A percentile compares a stretch with the other conserved stretches of the same genome.
These are phyloP conservation scores for Apis dorsata DNA, from an alignment of 1,140 invertebrate species.

Conservation along the genomic window DNA sequence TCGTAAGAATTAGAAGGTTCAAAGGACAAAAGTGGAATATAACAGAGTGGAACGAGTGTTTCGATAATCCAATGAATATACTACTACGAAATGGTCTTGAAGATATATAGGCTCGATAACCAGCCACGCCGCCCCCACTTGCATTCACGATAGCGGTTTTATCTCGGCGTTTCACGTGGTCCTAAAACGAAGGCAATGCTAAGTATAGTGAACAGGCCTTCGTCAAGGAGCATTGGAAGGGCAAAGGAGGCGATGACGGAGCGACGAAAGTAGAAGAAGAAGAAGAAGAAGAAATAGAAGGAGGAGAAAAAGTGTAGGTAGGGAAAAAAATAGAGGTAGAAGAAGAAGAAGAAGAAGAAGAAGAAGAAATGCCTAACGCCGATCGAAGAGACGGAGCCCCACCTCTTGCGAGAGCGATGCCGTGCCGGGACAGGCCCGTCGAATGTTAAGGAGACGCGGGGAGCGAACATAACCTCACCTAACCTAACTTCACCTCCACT, in stretches of 20 bases:
- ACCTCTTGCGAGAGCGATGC: slow-evolving; percentile 66
- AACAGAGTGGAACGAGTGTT: neutral
- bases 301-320: slow-evolving; percentile 34
- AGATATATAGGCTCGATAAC: slow-evolving; percentile 13
- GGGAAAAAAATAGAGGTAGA: slow-evolving; percentile 28
- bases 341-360: slow-evolving; percentile 44
- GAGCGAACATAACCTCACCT: slow-evolving; percentile 70
- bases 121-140: neutral
- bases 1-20: neutral
- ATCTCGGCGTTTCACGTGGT: slow-evolving; percentile 30
- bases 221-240: slow-evolving; percentile 24
- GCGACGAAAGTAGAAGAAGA: slow-evolving; percentile 34
- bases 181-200: slow-evolving; percentile 47
- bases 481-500: slow-evolving; percentile 69
- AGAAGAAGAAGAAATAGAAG: slow-evolving; percentile 10
- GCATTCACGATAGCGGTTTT: slow-evolving; percentile 31
- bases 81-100: neutral
- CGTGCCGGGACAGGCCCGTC: slow-evolving; percentile 74
- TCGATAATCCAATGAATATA: neutral
- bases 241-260: slow-evolving; percentile 37
- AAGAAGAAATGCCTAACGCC: slow-evolving; percentile 66
- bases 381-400: slow-evolving; percentile 72
- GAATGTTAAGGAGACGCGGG: slow-evolving; percentile 74
- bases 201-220: slow-evolving; percentile 41
- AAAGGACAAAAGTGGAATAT: neutral